phyloP scores from a whole-genome alignment of 23 tunicate genomes.

The Phallusia fumigata region DNA sequence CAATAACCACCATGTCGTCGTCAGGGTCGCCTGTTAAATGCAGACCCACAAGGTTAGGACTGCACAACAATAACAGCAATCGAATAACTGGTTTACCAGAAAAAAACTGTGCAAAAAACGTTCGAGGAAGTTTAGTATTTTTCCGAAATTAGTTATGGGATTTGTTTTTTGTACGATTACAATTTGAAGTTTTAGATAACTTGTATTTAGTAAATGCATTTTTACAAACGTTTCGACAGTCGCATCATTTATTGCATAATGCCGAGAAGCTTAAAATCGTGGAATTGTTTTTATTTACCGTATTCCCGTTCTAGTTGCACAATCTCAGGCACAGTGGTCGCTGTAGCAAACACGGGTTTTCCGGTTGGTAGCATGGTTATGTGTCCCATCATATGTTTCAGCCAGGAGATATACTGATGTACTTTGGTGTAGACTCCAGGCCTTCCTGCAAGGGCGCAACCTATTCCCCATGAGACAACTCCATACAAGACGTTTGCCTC shows the following conservation, averaged over 20 bases:
- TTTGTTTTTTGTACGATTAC: too few relatives aligned
- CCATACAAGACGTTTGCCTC: conserved; percentile 19
- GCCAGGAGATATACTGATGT: not conserved
- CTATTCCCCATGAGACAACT: conserved; percentile 47
- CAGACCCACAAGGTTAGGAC: too few relatives aligned
- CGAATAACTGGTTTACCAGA: too few relatives aligned
- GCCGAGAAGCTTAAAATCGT: not conserved
- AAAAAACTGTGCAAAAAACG: too few relatives aligned
- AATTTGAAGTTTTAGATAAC: too few relatives aligned
- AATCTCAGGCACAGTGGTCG: not conserved
- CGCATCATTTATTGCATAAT: too few relatives aligned
- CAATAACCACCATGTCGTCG: not conserved
- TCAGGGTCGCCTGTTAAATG: not conserved
- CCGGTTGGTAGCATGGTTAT: not conserved
- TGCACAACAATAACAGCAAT: too few relatives aligned
- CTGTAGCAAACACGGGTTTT: not conserved
- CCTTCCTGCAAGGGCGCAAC: conserved; percentile 35
- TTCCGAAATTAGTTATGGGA: too few relatives aligned
- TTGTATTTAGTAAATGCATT: too few relatives aligned
- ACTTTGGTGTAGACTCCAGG: conserved; percentile 53
- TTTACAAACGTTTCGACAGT: too few relatives aligned
- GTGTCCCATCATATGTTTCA: conserved; percentile 2
- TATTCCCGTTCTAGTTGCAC: not conserved
- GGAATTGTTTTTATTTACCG: not conserved
- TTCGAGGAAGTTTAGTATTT: too few relatives aligned